phyloP scores from a whole-genome alignment of 2,888 invertebrate genomes.

The Iphiclides podalirius region DNA sequence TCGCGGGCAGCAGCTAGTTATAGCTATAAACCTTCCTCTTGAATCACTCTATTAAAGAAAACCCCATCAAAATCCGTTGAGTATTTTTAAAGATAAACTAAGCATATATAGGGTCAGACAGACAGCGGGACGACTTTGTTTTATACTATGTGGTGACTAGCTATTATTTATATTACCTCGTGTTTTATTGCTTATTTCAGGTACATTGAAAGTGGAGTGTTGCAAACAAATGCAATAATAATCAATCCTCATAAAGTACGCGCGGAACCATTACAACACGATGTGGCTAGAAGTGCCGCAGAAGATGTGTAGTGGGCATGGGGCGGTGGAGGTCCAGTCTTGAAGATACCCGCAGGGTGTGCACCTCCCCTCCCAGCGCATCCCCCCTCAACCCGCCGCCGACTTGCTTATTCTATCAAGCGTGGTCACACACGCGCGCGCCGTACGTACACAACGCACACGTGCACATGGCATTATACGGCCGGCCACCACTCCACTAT shows the following conservation, averaged over 20 bases:
- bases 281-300: constrained; percentile 74
- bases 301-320: constrained; percentile 75
- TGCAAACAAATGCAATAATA: constrained; percentile 40
- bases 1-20: too few species aligned
- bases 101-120: too few species aligned
- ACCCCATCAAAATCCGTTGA: too few species aligned
- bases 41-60: too few species aligned
- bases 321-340: constrained; percentile 75
- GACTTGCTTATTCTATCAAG: constrained; percentile 81
- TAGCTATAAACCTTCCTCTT: too few species aligned
- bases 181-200: too few species aligned
- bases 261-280: constrained; percentile 70
- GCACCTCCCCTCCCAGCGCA: constrained; percentile 31
- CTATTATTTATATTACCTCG: too few species aligned
- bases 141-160: too few species aligned
- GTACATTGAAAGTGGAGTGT: too few species aligned
- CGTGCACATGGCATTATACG: constrained; percentile 68
- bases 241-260: constrained; percentile 55
- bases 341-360: constrained; percentile 70
- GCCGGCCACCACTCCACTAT: constrained; percentile 80
- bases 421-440: constrained; percentile 65
- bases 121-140: too few species aligned
- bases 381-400: constrained; percentile 61
- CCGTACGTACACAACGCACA: constrained; percentile 55
- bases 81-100: too few species aligned